Evolutionary conservation across 2,113 vertebrate species (phyloP), one percentile per base, ranked within the genome.

Genomic region (Lamprotornis superbus): DNA sequence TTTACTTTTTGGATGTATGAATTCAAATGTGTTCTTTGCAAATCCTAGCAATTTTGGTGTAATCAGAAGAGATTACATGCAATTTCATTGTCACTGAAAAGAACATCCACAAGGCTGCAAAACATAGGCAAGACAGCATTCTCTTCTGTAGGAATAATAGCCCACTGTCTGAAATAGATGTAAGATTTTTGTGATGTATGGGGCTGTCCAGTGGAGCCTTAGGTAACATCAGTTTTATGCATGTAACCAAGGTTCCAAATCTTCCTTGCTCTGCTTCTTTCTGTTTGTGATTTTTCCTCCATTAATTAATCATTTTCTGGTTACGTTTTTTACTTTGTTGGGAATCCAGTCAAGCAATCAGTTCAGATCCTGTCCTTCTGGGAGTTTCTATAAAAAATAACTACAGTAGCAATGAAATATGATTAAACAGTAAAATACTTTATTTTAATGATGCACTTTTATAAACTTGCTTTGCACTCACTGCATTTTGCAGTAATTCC

Each of bases 41-140:
- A 95, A 91, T 91, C 70, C 78, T 82, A 87, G 74, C 81, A 89
- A 95, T 95, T 95, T 87, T 80, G 39, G 30, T 89, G 83, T 93
- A 95, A 94, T 93, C 76, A 75, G 90, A 86, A 90, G 83, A 93
- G 80, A 89, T 87, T 95, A 89, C 56, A 9, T 74, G 56, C 64
- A 89, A 83, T 94, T 97, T 87, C 52, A 47, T 57, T 96, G 94
- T 94, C 95, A 89, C 76, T 83, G 61, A 83, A 92, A 83, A 14
- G 67, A 90, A 78, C 55, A 90, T 89, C 33, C 35, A 22, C 76
- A 67, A 86, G 56, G 16, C 68, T 89, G 50, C 0, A 0, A 69
- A 65, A 59, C 52, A 65, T 39, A 81, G 47, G 35, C 87, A 73
- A 57, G 70, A 25, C 39, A 75, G 22, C 2, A 1, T 83, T 92